Evolutionary conservation across 2,113 vertebrate genomes (phyloP), one percentile per base, ranked within the genome.

Genomic region (Triplophysa siluroides): DNA sequence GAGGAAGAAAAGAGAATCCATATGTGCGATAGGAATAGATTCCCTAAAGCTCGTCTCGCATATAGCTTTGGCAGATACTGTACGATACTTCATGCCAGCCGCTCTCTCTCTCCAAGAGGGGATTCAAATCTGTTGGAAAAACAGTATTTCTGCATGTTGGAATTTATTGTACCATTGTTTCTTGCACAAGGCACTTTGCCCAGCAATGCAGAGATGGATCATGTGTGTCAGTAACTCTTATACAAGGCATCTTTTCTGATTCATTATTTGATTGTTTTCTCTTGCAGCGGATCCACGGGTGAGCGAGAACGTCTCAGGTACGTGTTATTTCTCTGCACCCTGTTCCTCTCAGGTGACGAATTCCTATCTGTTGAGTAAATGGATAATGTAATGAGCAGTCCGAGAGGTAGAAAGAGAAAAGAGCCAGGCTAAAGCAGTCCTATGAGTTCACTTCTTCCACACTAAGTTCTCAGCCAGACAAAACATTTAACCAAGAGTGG

Each of bases 271-370:
- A 60, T 23, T 73, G 14, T 50, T 68, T 63, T 52, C 66, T 68
- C 78, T 68, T 52, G 52, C 84, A 98, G 97, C 96, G 38, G 97
- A 99, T 84, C 97, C 97, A 10, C 93, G 95, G 83, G 95, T 99
- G 81, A 98, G 94, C 0, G 96, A 98, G 87, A 94, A 95, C 10
- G 91, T 96, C 86, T 95, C 95, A 93, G 95, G 97, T 99, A 90
- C 93, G 92, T 78, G 16, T 8, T 2, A 21, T 33, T 1, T 21
- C 45, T 65, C 47, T 72, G 29, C 56, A 24, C 52, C 18, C 80
- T 58, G 18, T 76, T 76, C 72, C 43, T 67, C 81, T 26, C 83
- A 61, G 67, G 83, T 84, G 38, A 69, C 65, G 52, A 0, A 69
- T 78, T 88, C 87, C 87, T 85, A 81, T 83, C 81, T 78, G 70